phyloP scores from a whole-genome alignment of 2,797 vertebrate species.

The Pangasius macronema region DNA sequence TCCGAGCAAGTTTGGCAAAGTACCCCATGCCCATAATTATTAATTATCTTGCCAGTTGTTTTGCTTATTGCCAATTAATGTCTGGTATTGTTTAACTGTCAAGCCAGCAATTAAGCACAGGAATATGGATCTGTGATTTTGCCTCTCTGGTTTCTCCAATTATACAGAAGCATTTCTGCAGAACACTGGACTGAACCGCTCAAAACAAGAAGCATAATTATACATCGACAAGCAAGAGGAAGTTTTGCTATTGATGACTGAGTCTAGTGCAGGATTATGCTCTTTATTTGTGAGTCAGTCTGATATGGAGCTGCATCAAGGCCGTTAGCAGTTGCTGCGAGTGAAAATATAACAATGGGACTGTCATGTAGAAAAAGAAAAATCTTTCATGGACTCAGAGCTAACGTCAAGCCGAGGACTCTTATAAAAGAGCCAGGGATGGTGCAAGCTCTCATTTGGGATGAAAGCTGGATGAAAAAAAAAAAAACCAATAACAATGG shows the following conservation, averaged over 20 bases:
- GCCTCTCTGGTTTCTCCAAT: conserved; percentile 12
- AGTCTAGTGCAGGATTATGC: neutral
- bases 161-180: neutral
- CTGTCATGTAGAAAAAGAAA: neutral
- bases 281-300: conserved; percentile 10
- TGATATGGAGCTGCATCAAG: neutral
- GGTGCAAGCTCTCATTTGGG: neutral
- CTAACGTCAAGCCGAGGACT: neutral
- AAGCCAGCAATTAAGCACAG: conserved; percentile 24
- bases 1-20: conserved; percentile 28
- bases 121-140: conserved; percentile 17
- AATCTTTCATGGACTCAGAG: neutral
- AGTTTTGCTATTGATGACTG: neutral
- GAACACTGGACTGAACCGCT: neutral
- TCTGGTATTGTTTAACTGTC: conserved; percentile 46
- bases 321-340: neutral
- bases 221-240: neutral
- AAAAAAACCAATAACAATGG: neutral
- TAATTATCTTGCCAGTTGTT: conserved; percentile 20
- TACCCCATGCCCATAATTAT: conserved; percentile 25
- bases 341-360: neutral
- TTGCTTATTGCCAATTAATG: conserved; percentile 44
- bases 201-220: neutral
- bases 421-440: neutral
- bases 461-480: neutral